Percentiles rank a stretch among this genome's conserved stretches.
Evolutionary conservation across 2,797 vertebrate genomes (phyloP).

Genomic region (Tadarida brasiliensis): DNA sequence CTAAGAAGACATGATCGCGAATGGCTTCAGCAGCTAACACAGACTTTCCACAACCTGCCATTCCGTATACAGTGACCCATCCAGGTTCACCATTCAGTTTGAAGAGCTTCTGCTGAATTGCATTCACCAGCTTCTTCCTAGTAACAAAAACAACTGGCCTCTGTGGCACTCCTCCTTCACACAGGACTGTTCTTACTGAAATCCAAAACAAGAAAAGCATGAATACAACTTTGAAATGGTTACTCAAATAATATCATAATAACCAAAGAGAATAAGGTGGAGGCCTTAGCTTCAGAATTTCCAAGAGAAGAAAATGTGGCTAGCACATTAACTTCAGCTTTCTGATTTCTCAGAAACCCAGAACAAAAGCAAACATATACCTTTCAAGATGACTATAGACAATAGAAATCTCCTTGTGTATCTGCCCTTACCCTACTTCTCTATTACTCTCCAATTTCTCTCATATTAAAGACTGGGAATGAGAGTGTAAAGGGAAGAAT

Average conservation of each 20-base stretch:
- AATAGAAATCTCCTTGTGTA: not conserved
- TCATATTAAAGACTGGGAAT: not conserved
- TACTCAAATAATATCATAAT: not conserved
- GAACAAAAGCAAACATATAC: not conserved
- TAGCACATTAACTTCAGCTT: slow-evolving; percentile 28
- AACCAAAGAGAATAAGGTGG: not conserved
- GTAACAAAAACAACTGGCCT: slow-evolving; percentile 96
- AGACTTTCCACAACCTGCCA: slow-evolving; percentile 99
- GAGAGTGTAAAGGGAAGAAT: not conserved
- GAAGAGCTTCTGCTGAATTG: slow-evolving; percentile 92
- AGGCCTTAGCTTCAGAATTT: not conserved
- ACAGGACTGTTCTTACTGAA: slow-evolving; percentile 91
- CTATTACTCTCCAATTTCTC: not conserved
- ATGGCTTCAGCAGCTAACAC: slow-evolving; percentile 96
- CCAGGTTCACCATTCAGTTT: slow-evolving; percentile 90
- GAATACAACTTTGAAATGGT: slow-evolving; percentile 7
- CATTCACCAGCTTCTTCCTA: slow-evolving; percentile 91
- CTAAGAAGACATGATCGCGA: slow-evolving; percentile 92
- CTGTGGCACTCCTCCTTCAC: slow-evolving; percentile 97
- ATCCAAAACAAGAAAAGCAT: slow-evolving; percentile 65
- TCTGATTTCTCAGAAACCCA: slow-evolving; percentile 14
- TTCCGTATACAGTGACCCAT: slow-evolving; percentile 97
- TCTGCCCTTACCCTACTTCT: not conserved
- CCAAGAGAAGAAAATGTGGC: slow-evolving; percentile 30
- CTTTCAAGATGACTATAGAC: not conserved